Base-by-base conservation (phyloP, 2,888 invertebrate species). In the Drosophila mayaguana region DNA sequence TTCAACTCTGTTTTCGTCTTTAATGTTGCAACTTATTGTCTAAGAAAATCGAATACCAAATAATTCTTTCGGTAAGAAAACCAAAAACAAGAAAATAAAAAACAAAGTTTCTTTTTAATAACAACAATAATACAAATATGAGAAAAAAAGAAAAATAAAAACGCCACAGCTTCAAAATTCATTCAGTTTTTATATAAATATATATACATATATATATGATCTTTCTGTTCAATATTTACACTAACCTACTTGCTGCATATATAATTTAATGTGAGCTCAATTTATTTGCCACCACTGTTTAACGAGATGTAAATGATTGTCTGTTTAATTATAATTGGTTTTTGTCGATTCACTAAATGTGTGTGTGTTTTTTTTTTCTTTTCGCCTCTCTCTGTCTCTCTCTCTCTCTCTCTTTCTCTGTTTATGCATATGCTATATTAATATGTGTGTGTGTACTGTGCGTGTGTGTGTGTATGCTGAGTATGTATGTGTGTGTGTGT, bases 11-110 rank as follows among this genome's bases (percentile, higher is more conserved):
- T 92, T 91, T 92, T 92, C 87, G 93, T 92, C 92, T 92, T 92
- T 92, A 92, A 92, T 92, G 93, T 92, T 92, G 92, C 92, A 92
- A 92, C 93, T 92, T 91, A 90, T 92, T 89, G 83, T 85, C 85
- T 88, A 78, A 90, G 78, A 89, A 84, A 85, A 81, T 75, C 63
- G 72, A 80, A 76, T 64, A 69, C 70, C 61, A 53, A 70, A 65
- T 51, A 60, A 60, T 45, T 66, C 28, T 63, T 69, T 60, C 63
- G 60, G 76, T 76, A 61, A 55, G 61, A 68, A 73, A 72, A 71
- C 62, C 63, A 56, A 8, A 53, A 64, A 66, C 51, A 68, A 36
- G 55, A 53, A 75, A 32, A 28, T 12, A 18, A 48, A 28, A 28
- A n/a, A 28, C 6, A 12, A 2, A 11, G 9, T 46, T 48, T 28